These are phyloP conservation scores for Ptychochromis oligacanthus DNA, from an alignment of 2,113 vertebrate species.

Conservation along the genomic window DNA sequence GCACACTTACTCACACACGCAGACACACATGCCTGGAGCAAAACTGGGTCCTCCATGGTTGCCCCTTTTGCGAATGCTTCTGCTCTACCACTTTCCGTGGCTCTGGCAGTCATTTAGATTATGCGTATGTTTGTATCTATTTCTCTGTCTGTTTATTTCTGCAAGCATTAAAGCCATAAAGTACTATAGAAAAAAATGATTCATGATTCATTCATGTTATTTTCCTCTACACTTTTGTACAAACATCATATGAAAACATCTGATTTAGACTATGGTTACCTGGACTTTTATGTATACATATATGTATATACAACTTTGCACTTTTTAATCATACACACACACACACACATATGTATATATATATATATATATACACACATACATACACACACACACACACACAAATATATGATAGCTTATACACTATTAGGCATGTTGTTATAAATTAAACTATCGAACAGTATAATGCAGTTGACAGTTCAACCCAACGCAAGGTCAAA, in stretches of 20 bases:
- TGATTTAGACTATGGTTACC: background rate
- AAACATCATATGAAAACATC: background rate
- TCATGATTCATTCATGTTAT: no score
- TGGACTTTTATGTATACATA: no score
- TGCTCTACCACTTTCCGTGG: slow-evolving; percentile 53
- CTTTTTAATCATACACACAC: no score
- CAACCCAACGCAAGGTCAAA: background rate
- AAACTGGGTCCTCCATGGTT: slow-evolving; percentile 58
- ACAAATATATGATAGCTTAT: background rate
- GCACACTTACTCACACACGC: slow-evolving; percentile 40
- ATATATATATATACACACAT: background rate
- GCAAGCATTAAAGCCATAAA: background rate
- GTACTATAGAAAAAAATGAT: background rate
- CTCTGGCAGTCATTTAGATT: slow-evolving; percentile 22
- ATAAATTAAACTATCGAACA: no score
- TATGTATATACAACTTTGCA: no score
- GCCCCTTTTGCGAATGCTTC: slow-evolving; percentile 67
- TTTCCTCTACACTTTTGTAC: background rate
- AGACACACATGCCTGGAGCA: slow-evolving; percentile 46
- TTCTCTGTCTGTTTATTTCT: background rate
- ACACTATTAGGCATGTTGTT: no score
- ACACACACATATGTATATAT: no score
- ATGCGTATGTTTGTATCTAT: background rate
- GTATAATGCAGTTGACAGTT: background rate
- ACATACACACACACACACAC: background rate